Conservation (phyloP, 1,140 invertebrate species). For the Eumeta japonica region DNA sequence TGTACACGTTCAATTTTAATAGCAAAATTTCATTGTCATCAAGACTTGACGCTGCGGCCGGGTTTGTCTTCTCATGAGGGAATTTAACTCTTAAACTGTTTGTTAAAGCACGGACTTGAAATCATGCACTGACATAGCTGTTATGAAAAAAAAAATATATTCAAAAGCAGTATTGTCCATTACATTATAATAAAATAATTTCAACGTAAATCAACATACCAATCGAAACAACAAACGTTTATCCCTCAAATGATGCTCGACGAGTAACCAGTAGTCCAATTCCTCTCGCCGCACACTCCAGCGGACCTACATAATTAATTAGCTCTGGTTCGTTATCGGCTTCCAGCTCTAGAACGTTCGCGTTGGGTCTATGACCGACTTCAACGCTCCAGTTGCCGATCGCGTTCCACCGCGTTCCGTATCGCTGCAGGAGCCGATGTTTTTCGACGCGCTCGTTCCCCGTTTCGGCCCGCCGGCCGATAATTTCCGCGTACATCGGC, state of each 20-base stretch:
- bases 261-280: background rate
- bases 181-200: background rate
- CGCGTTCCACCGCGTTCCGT: slow-evolving; percentile 24
- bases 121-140: no score
- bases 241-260: background rate
- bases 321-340: background rate
- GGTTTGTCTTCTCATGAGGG: no score
- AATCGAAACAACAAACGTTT: background rate
- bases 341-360: slow-evolving; percentile 19
- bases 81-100: no score
- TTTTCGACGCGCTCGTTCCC: background rate
- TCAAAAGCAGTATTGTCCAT: no score
- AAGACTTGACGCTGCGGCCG: no score
- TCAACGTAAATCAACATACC: background rate
- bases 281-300: background rate
- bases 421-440: slow-evolving; percentile 9
- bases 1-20: no score
- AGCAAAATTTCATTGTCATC: no score
- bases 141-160: no score
- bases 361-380: slow-evolving; percentile 27
- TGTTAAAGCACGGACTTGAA: no score
- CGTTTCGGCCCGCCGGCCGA: background rate
- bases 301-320: background rate
- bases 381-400: slow-evolving; percentile 32
- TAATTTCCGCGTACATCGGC: no score